Conservation (phyloP, 1,140 invertebrate species). For the Apis dorsata region DNA sequence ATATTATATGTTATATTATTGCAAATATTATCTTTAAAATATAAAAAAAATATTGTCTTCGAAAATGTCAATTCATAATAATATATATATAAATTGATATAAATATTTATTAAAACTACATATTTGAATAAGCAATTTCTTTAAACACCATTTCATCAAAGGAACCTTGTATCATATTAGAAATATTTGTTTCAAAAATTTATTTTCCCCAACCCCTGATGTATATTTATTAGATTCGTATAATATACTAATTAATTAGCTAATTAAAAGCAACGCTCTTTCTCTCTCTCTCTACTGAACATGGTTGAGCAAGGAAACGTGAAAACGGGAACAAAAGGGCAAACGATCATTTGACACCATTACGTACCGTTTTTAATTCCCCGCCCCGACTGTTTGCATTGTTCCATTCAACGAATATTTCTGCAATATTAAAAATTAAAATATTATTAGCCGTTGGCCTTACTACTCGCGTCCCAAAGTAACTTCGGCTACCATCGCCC, state of each 20-base stretch:
- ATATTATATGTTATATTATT: no score
- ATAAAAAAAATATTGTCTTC: no score
- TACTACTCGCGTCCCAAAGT: slow-evolving; percentile 17
- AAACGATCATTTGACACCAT: neutral
- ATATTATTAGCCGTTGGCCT: slow-evolving; percentile 14
- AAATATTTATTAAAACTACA: no score
- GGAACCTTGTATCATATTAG: no score
- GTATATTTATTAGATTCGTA: neutral
- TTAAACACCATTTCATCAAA: no score
- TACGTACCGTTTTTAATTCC: neutral
- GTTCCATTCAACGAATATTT: slow-evolving; percentile 26
- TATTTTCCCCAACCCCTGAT: neutral
- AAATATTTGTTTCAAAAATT: no score
- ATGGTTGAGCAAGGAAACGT: no score
- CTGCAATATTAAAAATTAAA: slow-evolving; percentile 2
- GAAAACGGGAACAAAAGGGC: neutral
- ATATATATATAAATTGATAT: no score
- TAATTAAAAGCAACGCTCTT: neutral
- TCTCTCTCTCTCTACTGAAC: neutral
- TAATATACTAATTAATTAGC: neutral
- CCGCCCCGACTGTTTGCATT: neutral
- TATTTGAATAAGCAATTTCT: no score
- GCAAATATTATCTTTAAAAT: no score
- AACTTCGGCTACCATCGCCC: slow-evolving; percentile 11
- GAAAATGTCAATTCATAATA: no score